Evolutionary conservation across 2,113 vertebrate genomes (phyloP).

Genomic region (Thalassoma bifasciatum): DNA sequence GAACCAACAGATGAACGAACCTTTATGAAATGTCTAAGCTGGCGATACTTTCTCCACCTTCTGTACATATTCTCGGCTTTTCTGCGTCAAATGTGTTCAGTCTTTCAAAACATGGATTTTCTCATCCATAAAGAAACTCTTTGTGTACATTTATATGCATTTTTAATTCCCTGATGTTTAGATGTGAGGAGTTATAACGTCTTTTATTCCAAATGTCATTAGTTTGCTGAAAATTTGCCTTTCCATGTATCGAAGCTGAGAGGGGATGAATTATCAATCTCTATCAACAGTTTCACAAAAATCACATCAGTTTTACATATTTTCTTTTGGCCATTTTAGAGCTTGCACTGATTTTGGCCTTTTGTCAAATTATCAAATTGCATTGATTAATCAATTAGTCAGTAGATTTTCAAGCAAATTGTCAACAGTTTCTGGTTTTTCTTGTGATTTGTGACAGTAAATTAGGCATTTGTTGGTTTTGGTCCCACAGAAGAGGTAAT

Average conservation of each 20-base stretch:
- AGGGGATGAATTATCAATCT: background rate
- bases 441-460: no score
- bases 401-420: no score
- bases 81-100: slow-evolving; percentile 8
- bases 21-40: background rate
- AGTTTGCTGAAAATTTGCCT: slow-evolving; percentile 18
- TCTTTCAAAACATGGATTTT: slow-evolving; percentile 18
- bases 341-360: no score
- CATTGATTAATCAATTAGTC: no score
- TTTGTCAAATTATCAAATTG: no score
- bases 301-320: background rate
- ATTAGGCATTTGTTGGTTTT: no score
- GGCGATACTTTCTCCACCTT: slow-evolving; percentile 2
- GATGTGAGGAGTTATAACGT: slow-evolving; percentile 14
- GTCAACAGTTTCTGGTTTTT: no score
- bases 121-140: slow-evolving; percentile 15
- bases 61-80: slow-evolving; percentile 19
- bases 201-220: slow-evolving; percentile 17
- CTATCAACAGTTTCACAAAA: background rate
- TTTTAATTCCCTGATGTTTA: slow-evolving; percentile 41
- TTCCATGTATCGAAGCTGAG: slow-evolving; percentile 11
- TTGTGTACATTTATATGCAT: slow-evolving; percentile 54
- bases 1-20: slow-evolving; percentile 10
- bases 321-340: background rate
- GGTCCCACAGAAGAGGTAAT: no score